phyloP scores from a whole-genome alignment of 2,888 invertebrate genomes.

The Smittia sp. region DNA sequence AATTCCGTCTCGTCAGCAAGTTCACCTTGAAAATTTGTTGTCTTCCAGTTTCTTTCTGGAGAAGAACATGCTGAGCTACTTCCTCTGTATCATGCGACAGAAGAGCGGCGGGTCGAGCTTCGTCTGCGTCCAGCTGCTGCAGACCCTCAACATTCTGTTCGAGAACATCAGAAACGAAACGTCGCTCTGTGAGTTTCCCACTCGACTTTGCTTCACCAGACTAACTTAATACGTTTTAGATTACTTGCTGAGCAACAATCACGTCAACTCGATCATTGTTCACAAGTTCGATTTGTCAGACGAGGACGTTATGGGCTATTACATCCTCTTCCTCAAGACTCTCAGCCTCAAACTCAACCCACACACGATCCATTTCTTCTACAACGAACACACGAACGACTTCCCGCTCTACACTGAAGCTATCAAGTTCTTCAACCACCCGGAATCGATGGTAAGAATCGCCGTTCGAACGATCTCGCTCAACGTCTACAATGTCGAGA shows the following conservation, averaged over 20 bases:
- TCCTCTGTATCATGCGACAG: constrained; percentile 95
- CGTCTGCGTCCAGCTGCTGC: constrained; percentile 96
- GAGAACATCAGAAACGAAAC: constrained; percentile 99
- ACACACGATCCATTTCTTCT: constrained; percentile 99
- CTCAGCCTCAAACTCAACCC: constrained; percentile 95
- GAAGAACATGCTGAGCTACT: constrained; percentile 98
- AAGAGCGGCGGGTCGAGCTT: constrained; percentile 89
- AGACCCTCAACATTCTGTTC: constrained; percentile 97
- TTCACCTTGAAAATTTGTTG: constrained; percentile 19
- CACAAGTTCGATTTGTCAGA: constrained; percentile 99
- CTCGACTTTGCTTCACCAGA: not conserved
- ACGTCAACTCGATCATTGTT: constrained; percentile 98
- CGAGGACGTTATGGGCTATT: constrained; percentile 99
- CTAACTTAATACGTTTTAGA: constrained; percentile 61
- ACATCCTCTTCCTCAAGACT: constrained; percentile 98
- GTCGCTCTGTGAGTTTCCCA: constrained; percentile 80
- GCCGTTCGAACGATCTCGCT: constrained; percentile 96
- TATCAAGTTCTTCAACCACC: constrained; percentile 98
- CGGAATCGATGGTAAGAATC: constrained; percentile 98
- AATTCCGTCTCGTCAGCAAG: not conserved
- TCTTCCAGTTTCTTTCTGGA: constrained; percentile 88
- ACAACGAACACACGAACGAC: constrained; percentile 99
- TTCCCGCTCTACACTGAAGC: constrained; percentile 99
- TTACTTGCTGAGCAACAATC: constrained; percentile 98
- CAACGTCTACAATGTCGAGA: constrained; percentile 94